phyloP scores from a whole-genome alignment of 1,140 invertebrate species.

The Ceratoteleas bidentatus region DNA sequence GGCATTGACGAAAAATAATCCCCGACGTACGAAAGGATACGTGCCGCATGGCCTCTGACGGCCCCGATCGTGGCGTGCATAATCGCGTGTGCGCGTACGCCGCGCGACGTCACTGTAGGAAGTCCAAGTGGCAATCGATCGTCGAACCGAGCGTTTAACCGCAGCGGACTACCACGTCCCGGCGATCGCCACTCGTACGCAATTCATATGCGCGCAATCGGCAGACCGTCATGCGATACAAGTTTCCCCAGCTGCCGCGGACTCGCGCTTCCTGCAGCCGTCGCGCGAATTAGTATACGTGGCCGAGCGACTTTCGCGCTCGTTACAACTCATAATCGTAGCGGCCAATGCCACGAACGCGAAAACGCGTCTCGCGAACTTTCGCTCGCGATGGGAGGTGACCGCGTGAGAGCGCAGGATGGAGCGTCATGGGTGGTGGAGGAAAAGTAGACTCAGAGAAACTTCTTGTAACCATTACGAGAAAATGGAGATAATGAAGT shows the following conservation, averaged over 20 bases:
- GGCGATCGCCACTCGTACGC: slow-evolving; percentile 43
- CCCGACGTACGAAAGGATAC: slow-evolving; percentile 38
- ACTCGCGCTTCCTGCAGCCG: slow-evolving; percentile 44
- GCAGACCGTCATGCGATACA: slow-evolving; percentile 52
- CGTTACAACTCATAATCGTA: slow-evolving; percentile 38
- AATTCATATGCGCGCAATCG: slow-evolving; percentile 50
- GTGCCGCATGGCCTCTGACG: slow-evolving; percentile 32
- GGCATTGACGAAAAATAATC: slow-evolving; percentile 46
- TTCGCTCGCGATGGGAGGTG: slow-evolving; percentile 41
- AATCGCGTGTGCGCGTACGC: slow-evolving; percentile 18
- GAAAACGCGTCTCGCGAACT: slow-evolving; percentile 12
- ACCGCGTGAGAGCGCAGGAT: no score
- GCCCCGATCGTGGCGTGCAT: slow-evolving; percentile 14
- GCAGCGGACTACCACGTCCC: slow-evolving; percentile 43
- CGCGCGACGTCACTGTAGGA: slow-evolving; percentile 37
- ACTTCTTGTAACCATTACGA: no score
- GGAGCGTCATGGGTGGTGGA: no score
- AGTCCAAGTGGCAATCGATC: slow-evolving; percentile 55
- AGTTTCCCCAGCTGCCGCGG: slow-evolving; percentile 30
- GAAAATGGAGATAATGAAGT: no score
- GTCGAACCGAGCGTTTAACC: slow-evolving; percentile 45
- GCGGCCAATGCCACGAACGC: slow-evolving; percentile 12
- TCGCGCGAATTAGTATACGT: slow-evolving; percentile 40
- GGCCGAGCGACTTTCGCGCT: slow-evolving; percentile 15
- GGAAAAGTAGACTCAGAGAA: no score